Conservation (phyloP, 2,888 invertebrate genomes). For the Lepidonotus clava region DNA sequence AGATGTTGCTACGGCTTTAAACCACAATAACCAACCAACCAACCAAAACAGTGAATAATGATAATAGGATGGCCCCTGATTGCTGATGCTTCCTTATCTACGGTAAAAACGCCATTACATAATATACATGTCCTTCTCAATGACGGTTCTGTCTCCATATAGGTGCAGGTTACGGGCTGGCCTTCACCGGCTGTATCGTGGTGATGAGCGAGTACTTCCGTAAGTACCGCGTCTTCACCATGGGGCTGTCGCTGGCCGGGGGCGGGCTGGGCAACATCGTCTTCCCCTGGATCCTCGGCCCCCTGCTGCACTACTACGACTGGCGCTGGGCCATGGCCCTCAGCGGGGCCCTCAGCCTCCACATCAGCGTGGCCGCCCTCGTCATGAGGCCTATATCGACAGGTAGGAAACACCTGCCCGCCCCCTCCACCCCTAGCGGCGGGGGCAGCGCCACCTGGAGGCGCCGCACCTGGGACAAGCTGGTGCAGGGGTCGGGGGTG, state of each 20-base stretch:
- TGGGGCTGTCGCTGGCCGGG: slow-evolving; percentile 17
- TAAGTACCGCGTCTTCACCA: slow-evolving; percentile 40
- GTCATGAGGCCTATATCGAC: not conserved
- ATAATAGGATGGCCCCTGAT: no score
- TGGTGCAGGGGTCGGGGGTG: not conserved
- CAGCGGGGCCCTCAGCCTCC: not conserved
- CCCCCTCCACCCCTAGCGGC: not conserved
- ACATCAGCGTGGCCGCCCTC: slow-evolving; percentile 20
- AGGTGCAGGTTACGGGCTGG: slow-evolving; percentile 21
- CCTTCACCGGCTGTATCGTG: slow-evolving; percentile 33
- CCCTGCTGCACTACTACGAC: not conserved
- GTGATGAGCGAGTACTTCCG: slow-evolving; percentile 37
- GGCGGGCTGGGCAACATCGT: slow-evolving; percentile 34
- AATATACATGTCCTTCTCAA: no score
- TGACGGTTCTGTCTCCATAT: no score
- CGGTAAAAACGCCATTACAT: no score
- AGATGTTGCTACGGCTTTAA: no score
- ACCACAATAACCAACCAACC: no score
- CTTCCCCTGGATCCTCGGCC: slow-evolving; percentile 38
- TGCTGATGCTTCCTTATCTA: no score
- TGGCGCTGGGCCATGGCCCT: slow-evolving; percentile 1
- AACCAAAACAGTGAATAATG: no score
- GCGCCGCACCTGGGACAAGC: not conserved
- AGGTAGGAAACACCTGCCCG: not conserved
- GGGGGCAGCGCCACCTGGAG: not conserved